Base-by-base conservation (phyloP, 2,888 invertebrate species). In the Uloborus plumipes region DNA sequence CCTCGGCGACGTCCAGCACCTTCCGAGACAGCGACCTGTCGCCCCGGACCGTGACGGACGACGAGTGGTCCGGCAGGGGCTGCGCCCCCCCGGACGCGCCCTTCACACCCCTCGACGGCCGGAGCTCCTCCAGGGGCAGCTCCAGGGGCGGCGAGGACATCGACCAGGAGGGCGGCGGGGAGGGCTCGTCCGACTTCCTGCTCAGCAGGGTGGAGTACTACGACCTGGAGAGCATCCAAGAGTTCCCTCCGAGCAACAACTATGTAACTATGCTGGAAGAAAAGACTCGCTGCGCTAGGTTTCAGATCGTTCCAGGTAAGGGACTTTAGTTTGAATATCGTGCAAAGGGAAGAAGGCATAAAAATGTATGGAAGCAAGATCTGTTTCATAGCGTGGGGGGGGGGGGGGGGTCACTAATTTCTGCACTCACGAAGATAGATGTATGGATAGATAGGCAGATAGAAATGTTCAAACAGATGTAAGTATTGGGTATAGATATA, bases 241-340 rank as follows among this genome's bases (percentile, higher is more conserved):
- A 85, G 16, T 84, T 85, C 61, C 85, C 85, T 14, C 85, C 85
- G 22, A 71, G 51, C n/a, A 77, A 73, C 18, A 85, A 82, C 62
- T 86, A 86, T 53, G 86, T 85, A 1, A 84, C 85, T 0, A 85
- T 82, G 84, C 58, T 85, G 22, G 86, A 86, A 61, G 86, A 86
- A 20, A 86, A 86, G 71, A 85, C 85, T 50, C 70, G 85, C 22
- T 81, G 74, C 26, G 74, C 79, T 11, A 66, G 83, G 47, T 74
- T 82, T 72, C 65, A 82, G 47, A 61, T 83, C 13, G 61, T 83
- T 15, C 58, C 81, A 20, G 71, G 81, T 81, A 59, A 64, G 20
- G 1, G 9, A 39, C 1, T 39, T 26, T n/a, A n/a, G n/a, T n/a
- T n/a, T n/a, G n/a, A n/a, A n/a, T n/a, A n/a, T n/a, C n/a, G n/a